Conservation (phyloP, 1,140 invertebrate species). For the Artemia franciscana region DNA sequence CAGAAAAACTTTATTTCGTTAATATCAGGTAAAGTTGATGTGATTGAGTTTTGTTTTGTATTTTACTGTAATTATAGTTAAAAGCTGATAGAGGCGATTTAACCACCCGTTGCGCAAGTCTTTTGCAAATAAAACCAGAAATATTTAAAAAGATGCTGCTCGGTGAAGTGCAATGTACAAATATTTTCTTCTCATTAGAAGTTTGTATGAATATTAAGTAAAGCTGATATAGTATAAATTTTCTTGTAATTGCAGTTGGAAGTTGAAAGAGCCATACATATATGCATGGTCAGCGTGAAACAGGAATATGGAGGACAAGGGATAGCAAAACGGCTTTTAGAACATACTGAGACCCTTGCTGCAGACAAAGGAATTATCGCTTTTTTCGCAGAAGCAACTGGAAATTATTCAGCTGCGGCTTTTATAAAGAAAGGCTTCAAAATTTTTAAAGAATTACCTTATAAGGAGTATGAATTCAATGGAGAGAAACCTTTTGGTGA, state of each 20-base stretch:
- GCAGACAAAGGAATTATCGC: neutral
- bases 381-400: slow-evolving; percentile 1
- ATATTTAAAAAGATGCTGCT: no score
- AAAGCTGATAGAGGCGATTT: no score
- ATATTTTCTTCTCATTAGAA: no score
- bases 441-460: neutral
- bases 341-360: neutral
- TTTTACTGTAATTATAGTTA: no score
- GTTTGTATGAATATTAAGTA: no score
- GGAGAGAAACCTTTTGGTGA: neutral
- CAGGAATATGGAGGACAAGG: slow-evolving; percentile 1
- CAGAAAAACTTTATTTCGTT: no score
- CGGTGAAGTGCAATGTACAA: no score
- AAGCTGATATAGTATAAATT: no score
- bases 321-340: neutral
- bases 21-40: no score
- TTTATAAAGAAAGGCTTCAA: neutral
- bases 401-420: slow-evolving; percentile 1
- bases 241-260: neutral
- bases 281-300: slow-evolving; percentile 1
- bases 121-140: no score
- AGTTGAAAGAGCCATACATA: neutral
- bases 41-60: no score
- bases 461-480: neutral
- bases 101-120: no score